phyloP scores from a whole-genome alignment of 2,113 vertebrate genomes.

The Cynopterus brachyotis region DNA sequence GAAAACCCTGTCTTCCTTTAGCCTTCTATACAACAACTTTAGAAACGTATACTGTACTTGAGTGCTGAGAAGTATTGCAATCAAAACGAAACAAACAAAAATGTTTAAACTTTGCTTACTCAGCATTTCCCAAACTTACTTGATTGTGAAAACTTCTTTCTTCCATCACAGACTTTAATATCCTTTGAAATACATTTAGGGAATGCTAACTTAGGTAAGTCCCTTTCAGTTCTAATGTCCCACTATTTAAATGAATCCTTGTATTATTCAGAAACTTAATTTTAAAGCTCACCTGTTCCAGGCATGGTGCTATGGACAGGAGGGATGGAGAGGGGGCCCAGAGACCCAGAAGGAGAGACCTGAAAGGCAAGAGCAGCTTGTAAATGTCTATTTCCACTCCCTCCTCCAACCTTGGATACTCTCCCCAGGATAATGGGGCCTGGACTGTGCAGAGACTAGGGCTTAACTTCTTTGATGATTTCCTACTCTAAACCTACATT shows the following conservation, averaged over 20 bases:
- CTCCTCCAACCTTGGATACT: neutral
- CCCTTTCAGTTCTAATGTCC: neutral
- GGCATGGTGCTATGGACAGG: constrained; percentile 87
- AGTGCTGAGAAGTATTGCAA: neutral
- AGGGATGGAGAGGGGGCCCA: constrained; percentile 90
- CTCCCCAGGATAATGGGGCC: neutral
- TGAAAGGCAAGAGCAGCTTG: constrained; percentile 75
- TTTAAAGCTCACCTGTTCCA: constrained; percentile 85
- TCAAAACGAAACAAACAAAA: neutral
- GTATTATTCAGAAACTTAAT: neutral
- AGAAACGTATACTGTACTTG: neutral
- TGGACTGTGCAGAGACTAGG: neutral
- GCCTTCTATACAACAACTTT: neutral
- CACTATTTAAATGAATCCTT: neutral
- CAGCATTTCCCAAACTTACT: neutral
- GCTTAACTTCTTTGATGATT: neutral
- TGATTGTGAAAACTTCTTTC: neutral
- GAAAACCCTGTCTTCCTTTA: neutral
- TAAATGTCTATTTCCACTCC: neutral
- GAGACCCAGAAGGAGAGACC: constrained; percentile 91
- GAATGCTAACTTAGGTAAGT: neutral
- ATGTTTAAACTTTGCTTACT: neutral
- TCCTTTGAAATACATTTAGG: neutral
- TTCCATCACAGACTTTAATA: neutral
- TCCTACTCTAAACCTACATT: neutral